Evolutionary conservation across 2,113 vertebrate genomes (phyloP).

Genomic region (Lichenostomus cassidix): DNA sequence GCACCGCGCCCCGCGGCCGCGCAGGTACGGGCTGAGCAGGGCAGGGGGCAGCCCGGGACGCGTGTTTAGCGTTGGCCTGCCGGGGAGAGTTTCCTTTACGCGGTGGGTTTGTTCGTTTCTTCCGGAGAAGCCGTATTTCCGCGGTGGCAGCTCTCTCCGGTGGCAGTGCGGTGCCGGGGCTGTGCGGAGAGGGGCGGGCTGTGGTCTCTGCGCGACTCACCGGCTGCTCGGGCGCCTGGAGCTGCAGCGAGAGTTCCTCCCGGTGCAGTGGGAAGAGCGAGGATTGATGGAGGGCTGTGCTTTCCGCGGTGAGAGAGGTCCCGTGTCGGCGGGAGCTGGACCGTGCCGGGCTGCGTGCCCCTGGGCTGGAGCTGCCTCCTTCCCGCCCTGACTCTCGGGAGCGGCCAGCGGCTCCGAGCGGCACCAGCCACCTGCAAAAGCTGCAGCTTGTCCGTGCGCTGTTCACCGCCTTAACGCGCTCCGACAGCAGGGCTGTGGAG

Average conservation of each 20-base stretch:
- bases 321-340: not conserved
- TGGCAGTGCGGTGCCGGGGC: not conserved
- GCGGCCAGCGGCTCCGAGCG: not conserved
- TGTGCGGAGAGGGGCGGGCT: not conserved
- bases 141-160: not conserved
- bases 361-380: not conserved
- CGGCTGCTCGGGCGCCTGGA: not conserved
- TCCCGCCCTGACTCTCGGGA: rapidly evolving
- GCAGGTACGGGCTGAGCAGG: not conserved
- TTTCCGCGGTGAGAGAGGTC: not conserved
- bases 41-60: too few species aligned
- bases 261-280: not conserved
- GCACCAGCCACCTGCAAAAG: not conserved
- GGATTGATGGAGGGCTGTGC: not conserved
- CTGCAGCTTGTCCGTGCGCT: not conserved
- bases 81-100: not conserved
- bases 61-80: not conserved
- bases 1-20: not conserved
- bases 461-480: not conserved
- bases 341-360: not conserved
- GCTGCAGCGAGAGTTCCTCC: rapidly evolving
- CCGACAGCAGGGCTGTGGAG: not conserved
- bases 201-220: not conserved
- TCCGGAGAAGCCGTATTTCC: not conserved
- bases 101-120: not conserved